These are phyloP conservation scores for Silurus aristotelis DNA, from an alignment of 2,797 vertebrate species.

Conservation along the genomic window DNA sequence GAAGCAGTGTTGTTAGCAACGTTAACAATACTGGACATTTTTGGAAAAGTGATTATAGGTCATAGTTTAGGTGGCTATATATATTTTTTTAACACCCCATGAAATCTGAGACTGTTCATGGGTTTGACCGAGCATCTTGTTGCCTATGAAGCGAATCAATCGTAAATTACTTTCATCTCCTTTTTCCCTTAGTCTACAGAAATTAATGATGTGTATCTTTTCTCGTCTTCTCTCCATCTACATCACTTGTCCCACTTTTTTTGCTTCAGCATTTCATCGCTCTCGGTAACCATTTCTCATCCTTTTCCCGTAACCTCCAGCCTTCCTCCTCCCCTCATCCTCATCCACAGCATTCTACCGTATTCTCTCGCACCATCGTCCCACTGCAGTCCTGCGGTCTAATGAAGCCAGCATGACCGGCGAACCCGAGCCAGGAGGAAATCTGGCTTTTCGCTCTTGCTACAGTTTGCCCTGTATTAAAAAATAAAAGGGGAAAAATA, in stretches of 20 bases:
- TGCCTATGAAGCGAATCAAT: not conserved
- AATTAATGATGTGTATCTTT: slow-evolving; percentile 34
- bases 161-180: not conserved
- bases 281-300: slow-evolving; percentile 24
- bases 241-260: not conserved
- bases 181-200: not conserved
- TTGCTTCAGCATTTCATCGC: slow-evolving; percentile 9
- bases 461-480: slow-evolving; percentile 59
- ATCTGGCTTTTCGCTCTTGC: slow-evolving; percentile 62
- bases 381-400: slow-evolving; percentile 42
- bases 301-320: slow-evolving; percentile 2
- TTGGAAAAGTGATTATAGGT: not conserved
- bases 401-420: slow-evolving; percentile 59
- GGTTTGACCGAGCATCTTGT: not conserved
- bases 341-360: slow-evolving; percentile 20
- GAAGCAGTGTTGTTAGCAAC: not conserved
- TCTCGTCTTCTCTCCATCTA: slow-evolving; percentile 4
- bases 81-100: not conserved
- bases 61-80: not conserved
- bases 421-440: slow-evolving; percentile 52
- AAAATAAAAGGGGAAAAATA: slow-evolving; percentile 45
- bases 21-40: not conserved
- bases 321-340: not conserved
- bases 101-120: not conserved
- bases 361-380: slow-evolving; percentile 34